Evolutionary conservation across 1,140 invertebrate genomes (phyloP).

Genomic region (Amphibalanus amphitrite): DNA sequence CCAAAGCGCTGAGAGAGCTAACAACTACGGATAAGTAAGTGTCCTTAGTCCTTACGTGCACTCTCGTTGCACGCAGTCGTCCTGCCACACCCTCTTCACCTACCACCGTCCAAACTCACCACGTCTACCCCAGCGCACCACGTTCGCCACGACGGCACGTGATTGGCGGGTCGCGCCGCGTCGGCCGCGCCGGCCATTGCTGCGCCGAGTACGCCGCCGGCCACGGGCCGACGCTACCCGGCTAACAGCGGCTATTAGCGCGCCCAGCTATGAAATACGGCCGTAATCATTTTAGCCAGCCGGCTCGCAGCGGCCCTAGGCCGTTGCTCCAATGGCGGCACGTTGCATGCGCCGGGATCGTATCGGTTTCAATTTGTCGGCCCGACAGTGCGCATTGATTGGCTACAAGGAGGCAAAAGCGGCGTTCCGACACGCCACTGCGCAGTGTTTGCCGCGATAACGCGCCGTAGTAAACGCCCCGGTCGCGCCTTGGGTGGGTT

Average conservation of each 20-base stretch:
- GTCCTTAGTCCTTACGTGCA: no score
- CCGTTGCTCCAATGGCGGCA: neutral
- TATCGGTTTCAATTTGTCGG: slow-evolving; percentile 1
- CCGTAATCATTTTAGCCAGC: neutral
- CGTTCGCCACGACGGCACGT: no score
- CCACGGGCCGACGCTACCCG: no score
- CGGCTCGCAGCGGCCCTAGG: neutral
- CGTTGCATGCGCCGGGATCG: neutral
- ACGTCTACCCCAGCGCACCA: no score
- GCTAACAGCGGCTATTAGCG: neutral
- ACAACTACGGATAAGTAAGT: no score
- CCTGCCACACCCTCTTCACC: no score
- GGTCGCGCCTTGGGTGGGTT: neutral
- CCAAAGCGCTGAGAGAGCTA: no score
- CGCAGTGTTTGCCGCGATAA: neutral
- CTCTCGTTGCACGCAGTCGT: no score
- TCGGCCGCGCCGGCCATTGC: neutral
- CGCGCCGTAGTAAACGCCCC: no score
- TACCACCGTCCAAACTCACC: no score
- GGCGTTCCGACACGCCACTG: neutral
- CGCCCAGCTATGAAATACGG: neutral
- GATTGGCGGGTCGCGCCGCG: no score
- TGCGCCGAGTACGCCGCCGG: no score
- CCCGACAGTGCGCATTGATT: neutral
- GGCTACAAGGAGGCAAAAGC: neutral